These are phyloP conservation scores for Drosophila varians DNA, from an alignment of 1,140 invertebrate species.

Conservation along the genomic window DNA sequence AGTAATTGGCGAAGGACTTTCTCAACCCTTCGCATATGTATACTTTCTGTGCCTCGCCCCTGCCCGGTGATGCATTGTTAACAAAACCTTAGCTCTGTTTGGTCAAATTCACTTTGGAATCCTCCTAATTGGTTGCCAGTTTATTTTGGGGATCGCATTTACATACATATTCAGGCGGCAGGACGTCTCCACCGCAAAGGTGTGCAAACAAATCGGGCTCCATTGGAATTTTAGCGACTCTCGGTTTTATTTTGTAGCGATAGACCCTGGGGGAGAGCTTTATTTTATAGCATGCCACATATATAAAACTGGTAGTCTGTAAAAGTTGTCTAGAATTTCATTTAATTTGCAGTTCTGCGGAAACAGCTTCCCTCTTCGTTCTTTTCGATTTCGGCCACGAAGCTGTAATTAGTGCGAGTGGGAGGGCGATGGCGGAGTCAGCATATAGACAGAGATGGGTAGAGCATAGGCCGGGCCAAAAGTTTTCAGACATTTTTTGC, in stretches of 20 bases:
- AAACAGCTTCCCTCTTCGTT: neutral
- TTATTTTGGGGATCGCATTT: constrained; percentile 1
- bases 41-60: too few species aligned
- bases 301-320: neutral
- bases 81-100: constrained; percentile 12
- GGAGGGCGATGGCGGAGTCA: neutral
- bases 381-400: neutral
- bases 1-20: too few species aligned
- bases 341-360: constrained; percentile 40
- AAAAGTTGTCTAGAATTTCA: constrained; percentile 31
- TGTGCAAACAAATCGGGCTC: neutral
- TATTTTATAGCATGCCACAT: too few species aligned
- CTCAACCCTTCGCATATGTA: too few species aligned
- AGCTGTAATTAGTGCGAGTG: constrained; percentile 50
- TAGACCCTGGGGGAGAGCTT: too few species aligned
- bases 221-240: neutral
- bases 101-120: neutral
- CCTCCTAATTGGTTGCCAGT: constrained; percentile 37
- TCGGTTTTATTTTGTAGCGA: neutral
- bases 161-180: neutral
- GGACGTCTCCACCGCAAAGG: neutral
- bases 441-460: neutral
- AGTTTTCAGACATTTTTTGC: constrained; percentile 49
- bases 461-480: constrained; percentile 36
- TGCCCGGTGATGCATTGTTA: constrained; percentile 14